Evolutionary conservation across 2,888 invertebrate species (phyloP).

Genomic region (Troides aeacus): DNA sequence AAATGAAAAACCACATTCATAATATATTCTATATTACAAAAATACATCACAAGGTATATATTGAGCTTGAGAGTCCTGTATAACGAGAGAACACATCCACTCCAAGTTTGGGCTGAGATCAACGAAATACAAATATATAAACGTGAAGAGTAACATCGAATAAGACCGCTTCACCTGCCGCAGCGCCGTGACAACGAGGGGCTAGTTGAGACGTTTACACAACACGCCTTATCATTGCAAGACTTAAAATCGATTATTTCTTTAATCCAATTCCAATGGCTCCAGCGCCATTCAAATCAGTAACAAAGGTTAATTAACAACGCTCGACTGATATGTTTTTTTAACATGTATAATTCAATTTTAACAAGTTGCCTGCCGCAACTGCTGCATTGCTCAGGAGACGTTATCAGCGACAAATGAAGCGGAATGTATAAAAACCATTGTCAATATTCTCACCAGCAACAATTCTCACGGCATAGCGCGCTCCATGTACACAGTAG

Average conservation of each 20-base stretch:
- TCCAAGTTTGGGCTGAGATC: slow-evolving; percentile 66
- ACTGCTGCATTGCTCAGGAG: no score
- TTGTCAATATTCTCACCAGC: background rate
- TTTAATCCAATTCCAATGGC: no score
- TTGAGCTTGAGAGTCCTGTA: slow-evolving; percentile 77
- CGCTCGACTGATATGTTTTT: no score
- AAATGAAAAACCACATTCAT: slow-evolving; percentile 38
- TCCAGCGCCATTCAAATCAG: no score
- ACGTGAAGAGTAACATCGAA: slow-evolving; percentile 35
- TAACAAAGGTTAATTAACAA: no score
- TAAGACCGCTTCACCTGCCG: slow-evolving; percentile 11
- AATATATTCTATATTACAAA: slow-evolving; percentile 66
- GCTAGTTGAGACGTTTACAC: no score
- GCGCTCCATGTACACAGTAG: slow-evolving; percentile 14
- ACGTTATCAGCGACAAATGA: slow-evolving; percentile 7
- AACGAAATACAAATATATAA: slow-evolving; percentile 49
- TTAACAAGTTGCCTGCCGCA: no score
- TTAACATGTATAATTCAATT: no score
- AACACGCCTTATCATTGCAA: no score
- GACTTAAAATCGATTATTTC: no score
- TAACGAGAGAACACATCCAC: slow-evolving; percentile 67
- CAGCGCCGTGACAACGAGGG: background rate
- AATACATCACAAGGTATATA: slow-evolving; percentile 78
- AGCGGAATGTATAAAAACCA: slow-evolving; percentile 16
- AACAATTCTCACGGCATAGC: slow-evolving; percentile 11